phyloP scores from a whole-genome alignment of 2,888 invertebrate genomes.

The Platycheirus rosarum region DNA sequence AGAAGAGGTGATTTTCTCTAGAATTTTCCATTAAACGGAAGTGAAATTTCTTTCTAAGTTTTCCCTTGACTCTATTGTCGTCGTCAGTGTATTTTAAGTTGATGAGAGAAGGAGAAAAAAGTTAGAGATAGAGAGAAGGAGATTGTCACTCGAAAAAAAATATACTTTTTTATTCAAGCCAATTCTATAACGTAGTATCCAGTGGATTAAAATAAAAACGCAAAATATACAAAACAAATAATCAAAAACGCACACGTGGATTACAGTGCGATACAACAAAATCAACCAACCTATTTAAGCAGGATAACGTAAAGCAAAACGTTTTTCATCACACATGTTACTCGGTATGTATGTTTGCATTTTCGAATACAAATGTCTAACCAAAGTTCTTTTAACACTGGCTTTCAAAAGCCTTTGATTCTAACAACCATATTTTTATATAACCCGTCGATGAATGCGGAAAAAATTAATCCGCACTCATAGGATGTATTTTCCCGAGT shows the following conservation, averaged over 20 bases:
- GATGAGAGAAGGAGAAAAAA: background rate
- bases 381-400: too few relatives aligned
- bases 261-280: constrained; percentile 51
- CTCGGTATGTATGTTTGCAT: constrained; percentile 31
- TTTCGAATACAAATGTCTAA: too few relatives aligned
- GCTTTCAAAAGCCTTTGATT: too few relatives aligned
- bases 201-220: constrained; percentile 1
- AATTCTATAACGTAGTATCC: constrained; percentile 4
- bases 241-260: constrained; percentile 63
- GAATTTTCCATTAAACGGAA: constrained; percentile 64
- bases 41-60: constrained; percentile 32
- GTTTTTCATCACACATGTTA: constrained; percentile 32
- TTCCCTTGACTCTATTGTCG: constrained; percentile 14
- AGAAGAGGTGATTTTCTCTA: constrained; percentile 50
- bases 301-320: constrained; percentile 6
- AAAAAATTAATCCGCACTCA: constrained; percentile 57
- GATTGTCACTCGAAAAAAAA: background rate
- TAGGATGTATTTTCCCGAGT: constrained; percentile 35
- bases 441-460: constrained; percentile 12
- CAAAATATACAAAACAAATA: constrained; percentile 1
- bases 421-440: background rate
- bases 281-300: background rate
- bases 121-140: background rate
- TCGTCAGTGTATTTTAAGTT: background rate
- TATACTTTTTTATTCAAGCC: constrained; percentile 23